Percentiles rank a stretch among this genome's conserved stretches.
phyloP scores from a whole-genome alignment of 2,888 invertebrate genomes.

The Xestobium rufovillosum region DNA sequence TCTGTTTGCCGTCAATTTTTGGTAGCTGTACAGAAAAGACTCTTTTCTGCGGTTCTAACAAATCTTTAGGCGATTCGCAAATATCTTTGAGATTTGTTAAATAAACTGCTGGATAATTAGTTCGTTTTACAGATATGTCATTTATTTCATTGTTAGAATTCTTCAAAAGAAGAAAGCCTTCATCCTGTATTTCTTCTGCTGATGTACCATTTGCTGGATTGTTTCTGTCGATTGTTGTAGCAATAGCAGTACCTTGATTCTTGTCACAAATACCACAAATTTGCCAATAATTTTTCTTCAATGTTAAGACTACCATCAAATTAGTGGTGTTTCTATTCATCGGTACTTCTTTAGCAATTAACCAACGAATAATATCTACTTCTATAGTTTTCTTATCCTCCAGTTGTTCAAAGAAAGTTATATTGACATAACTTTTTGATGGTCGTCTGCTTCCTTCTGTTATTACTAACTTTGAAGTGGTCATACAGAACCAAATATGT shows the following conservation, averaged over 20 bases:
- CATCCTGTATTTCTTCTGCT: slow-evolving; percentile 2
- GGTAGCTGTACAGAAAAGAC: slow-evolving; percentile 40
- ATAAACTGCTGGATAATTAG: too few relatives aligned
- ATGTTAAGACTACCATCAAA: slow-evolving; percentile 33
- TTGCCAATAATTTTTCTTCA: slow-evolving; percentile 31
- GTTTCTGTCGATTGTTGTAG: neutral
- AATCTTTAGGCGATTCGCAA: neutral
- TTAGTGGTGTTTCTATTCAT: slow-evolving; percentile 24
- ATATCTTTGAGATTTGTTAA: too few relatives aligned
- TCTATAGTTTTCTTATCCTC: slow-evolving; percentile 18
- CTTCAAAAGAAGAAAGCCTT: slow-evolving; percentile 10
- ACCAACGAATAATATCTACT: slow-evolving; percentile 35
- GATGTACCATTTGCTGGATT: slow-evolving; percentile 1
- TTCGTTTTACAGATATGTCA: slow-evolving; percentile 30
- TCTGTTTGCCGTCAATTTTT: slow-evolving; percentile 29
- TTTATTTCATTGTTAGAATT: slow-evolving; percentile 20
- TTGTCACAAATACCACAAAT: slow-evolving; percentile 37
- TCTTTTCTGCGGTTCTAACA: slow-evolving; percentile 37
- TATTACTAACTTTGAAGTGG: slow-evolving; percentile 18
- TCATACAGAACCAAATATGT: slow-evolving; percentile 29
- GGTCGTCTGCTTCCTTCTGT: slow-evolving; percentile 24
- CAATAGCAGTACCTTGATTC: slow-evolving; percentile 15
- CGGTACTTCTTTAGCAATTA: slow-evolving; percentile 30
- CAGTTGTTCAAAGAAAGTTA: slow-evolving; percentile 29
- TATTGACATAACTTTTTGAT: slow-evolving; percentile 22